Base-by-base conservation (phyloP, 2,888 invertebrate genomes). In the Dorcus hopei region DNA sequence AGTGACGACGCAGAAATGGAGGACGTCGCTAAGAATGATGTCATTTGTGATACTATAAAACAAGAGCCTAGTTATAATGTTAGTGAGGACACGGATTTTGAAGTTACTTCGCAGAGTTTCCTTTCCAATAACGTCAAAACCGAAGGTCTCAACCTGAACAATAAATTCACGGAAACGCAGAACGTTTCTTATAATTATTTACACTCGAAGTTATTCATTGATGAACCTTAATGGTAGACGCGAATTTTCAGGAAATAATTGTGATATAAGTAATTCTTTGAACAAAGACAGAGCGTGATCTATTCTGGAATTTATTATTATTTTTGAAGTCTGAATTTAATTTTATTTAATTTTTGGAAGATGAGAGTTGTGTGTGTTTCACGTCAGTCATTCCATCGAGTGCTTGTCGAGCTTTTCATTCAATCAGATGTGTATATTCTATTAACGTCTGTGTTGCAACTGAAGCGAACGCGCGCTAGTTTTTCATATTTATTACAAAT, bases 111-210 rank as follows among this genome's bases (percentile, higher is more conserved):
- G 6, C 26, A 33, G 7, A 7, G 26, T 33, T 33, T 33, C 26
- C 26, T 33, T 7, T 33, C 26, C 26, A 33, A 33, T 7, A 33
- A 7, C 26, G 26, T 33, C 26, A 33, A 33, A 33, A 33, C 6
- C 26, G 6, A 33, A 4, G 26, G 6, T 7, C 26, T 7, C 26
- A 33, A 33, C 26, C 7, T 33, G 26, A 33, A 33, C 26, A 33
- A 33, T 33, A 33, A 33, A 33, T 61, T 61, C 49, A 60, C 57
- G 14, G 66, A 67, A 33, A 64, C 62, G 16, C 63, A 65, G 45
- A 63, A 68, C 54, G 49, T 69, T 41, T 66, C 69, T 2, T 71
- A 70, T 42, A 57, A 63, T 58, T 71, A 71, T 59, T 61, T 71
- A 53, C 71, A 69, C 63, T 65, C 70, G 19, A 66, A 65, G 65